Conservation (phyloP, 35 echinoderm and acorn worm species). For the Hemicentrotus pulcherrimus region DNA sequence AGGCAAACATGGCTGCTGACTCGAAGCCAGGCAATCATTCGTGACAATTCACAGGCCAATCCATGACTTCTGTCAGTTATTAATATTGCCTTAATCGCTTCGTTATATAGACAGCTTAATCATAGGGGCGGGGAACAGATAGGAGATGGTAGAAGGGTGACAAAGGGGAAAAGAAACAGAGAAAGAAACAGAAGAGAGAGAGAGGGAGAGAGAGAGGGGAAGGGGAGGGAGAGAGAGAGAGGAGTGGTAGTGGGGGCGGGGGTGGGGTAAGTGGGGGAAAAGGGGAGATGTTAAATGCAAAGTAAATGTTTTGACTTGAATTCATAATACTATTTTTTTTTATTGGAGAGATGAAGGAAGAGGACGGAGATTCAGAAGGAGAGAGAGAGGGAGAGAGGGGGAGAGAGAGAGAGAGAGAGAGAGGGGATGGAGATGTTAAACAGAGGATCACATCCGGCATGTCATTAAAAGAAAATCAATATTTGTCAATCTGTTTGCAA, state of each 20-base stretch:
- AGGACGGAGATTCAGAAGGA: neutral
- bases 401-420: neutral
- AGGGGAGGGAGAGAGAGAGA: neutral
- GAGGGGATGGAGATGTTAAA: neutral
- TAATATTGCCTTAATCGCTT: conserved; percentile 34
- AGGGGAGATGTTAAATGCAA: neutral
- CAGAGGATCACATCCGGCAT: neutral
- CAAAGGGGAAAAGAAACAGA: neutral
- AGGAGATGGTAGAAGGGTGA: neutral
- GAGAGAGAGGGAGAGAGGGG: neutral
- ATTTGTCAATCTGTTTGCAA: conserved; percentile 29
- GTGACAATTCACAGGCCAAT: neutral
- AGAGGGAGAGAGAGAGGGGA: neutral
- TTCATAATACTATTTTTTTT: too few relatives aligned
- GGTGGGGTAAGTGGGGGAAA: neutral
- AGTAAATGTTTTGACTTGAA: neutral
- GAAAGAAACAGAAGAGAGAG: neutral
- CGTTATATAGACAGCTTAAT: conserved; percentile 31
- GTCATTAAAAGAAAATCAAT: conserved; percentile 16
- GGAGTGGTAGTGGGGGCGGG: neutral
- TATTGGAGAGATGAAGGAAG: too few relatives aligned
- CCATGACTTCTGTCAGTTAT: conserved; percentile 19
- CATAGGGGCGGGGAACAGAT: conserved; percentile 9
- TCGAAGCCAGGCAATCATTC: conserved; percentile 27
- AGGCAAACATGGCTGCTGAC: conserved; percentile 41